Percentiles rank a stretch among this genome's conserved stretches.
These are phyloP conservation scores for Origma solitaria DNA, from an alignment of 2,113 vertebrate species.

Conservation along the genomic window DNA sequence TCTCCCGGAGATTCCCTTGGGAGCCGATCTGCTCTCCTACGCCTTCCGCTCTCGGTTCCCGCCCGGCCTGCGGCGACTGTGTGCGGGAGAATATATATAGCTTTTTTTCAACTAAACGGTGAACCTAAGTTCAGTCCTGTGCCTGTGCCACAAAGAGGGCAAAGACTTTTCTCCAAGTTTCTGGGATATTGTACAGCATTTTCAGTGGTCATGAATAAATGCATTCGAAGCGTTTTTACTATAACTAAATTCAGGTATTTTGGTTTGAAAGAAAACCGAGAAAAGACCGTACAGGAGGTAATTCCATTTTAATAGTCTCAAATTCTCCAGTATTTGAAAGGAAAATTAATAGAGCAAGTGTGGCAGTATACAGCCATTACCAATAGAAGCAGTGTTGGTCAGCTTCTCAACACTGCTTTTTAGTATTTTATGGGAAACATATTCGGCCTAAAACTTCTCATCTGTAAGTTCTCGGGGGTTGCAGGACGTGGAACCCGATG, in stretches of 20 bases:
- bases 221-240: neutral
- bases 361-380: neutral
- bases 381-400: neutral
- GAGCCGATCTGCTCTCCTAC: neutral
- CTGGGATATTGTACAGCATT: neutral
- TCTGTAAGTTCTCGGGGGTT: accelerated
- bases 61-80: too few species aligned
- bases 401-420: neutral
- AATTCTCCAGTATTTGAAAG: neutral
- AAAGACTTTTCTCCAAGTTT: neutral
- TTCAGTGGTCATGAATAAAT: neutral
- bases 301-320: neutral
- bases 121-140: neutral
- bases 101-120: neutral
- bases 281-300: neutral
- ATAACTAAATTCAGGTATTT: neutral
- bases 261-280: neutral
- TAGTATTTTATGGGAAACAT: neutral
- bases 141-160: neutral
- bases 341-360: neutral
- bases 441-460: neutral
- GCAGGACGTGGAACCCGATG: neutral
- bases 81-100: neutral
- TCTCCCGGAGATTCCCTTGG: neutral
- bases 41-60: neutral